Evolutionary conservation across 2,888 invertebrate species (phyloP).

Genomic region (Rugalucina vietnamica): DNA sequence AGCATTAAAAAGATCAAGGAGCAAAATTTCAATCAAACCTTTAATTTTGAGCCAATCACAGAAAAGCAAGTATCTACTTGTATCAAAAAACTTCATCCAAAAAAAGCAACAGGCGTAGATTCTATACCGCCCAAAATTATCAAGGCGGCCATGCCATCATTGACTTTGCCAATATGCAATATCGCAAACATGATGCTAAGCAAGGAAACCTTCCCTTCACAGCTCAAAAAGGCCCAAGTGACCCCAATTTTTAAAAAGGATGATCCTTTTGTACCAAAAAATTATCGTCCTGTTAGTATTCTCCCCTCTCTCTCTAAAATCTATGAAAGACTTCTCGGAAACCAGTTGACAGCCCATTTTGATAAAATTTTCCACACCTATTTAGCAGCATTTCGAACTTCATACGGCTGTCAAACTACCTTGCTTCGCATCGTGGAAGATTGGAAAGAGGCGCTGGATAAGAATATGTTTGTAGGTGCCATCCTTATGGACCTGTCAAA

Average conservation of each 20-base stretch:
- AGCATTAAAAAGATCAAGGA: constrained; percentile 1
- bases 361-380: constrained; percentile 18
- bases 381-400: constrained; percentile 15
- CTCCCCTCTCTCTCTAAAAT: constrained; percentile 13
- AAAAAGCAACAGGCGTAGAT: constrained; percentile 31
- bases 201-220: neutral
- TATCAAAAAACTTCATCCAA: neutral
- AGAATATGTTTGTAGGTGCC: constrained; percentile 32
- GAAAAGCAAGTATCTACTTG: neutral
- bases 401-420: constrained; percentile 30
- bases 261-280: constrained; percentile 25
- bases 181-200: neutral
- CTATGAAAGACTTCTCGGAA: constrained; percentile 12
- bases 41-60: neutral
- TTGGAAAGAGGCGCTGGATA: constrained; percentile 33
- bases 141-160: neutral
- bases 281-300: constrained; percentile 34
- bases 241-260: constrained; percentile 33
- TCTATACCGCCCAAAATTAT: constrained; percentile 25
- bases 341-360: constrained; percentile 13
- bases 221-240: constrained; percentile 8
- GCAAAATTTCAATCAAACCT: neutral
- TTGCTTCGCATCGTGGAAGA: constrained; percentile 11
- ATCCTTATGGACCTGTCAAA: constrained; percentile 59
- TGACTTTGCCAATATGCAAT: neutral